These are phyloP conservation scores for Lampris megalopsis DNA, from an alignment of 2,113 vertebrate species.

Conservation along the genomic window DNA sequence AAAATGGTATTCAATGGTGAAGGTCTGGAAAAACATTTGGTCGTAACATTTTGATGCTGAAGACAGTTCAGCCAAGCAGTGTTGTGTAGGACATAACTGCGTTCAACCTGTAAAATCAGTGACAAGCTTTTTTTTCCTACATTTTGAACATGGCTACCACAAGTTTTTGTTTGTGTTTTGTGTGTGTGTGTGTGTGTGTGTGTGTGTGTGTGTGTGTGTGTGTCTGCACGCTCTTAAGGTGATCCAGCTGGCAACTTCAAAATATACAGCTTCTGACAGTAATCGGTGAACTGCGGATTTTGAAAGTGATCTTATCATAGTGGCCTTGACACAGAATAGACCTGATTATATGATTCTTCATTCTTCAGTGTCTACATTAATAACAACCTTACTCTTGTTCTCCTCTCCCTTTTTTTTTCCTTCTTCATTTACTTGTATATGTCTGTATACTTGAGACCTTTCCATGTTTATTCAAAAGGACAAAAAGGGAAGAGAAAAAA, in stretches of 20 bases:
- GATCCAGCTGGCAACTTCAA: constrained; percentile 66
- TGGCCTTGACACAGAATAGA: constrained; percentile 82
- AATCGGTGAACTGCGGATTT: constrained; percentile 60
- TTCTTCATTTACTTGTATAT: constrained; percentile 29
- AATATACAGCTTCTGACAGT: constrained; percentile 64
- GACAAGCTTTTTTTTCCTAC: constrained; percentile 48
- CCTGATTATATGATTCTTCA: constrained; percentile 65
- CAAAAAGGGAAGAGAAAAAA: constrained; percentile 83
- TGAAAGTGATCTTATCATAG: constrained; percentile 81
- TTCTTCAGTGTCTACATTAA: constrained; percentile 53
- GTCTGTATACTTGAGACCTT: constrained; percentile 57
- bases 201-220: constrained; percentile 38
- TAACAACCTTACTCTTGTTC: constrained; percentile 22
- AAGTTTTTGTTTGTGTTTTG: constrained; percentile 44
- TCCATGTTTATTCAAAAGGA: constrained; percentile 74
- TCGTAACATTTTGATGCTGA: constrained; percentile 46
- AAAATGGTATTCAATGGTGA: constrained; percentile 69
- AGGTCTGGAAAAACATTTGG: constrained; percentile 73
- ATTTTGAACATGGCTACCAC: constrained; percentile 66
- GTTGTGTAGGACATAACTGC: constrained; percentile 58
- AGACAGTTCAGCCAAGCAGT: constrained; percentile 51
- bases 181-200: constrained; percentile 27
- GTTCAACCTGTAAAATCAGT: constrained; percentile 58
- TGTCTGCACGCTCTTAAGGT: constrained; percentile 47
- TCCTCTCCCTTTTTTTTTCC: constrained; percentile 22